Conservation (phyloP, 2,888 invertebrate species). For the Drosophila atroscutellata region DNA sequence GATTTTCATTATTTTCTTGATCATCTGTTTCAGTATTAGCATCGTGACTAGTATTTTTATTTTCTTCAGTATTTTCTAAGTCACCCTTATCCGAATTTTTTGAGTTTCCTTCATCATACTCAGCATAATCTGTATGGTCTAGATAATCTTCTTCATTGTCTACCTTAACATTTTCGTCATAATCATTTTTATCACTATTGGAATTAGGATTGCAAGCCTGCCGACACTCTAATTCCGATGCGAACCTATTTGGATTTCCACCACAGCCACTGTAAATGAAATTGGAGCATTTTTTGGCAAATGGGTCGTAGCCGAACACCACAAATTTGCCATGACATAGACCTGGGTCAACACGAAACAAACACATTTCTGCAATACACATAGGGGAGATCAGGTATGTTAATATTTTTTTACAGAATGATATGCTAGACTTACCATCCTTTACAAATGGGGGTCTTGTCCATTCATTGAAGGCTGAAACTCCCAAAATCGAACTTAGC, state of each 20-base stretch:
- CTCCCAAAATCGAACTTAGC: background rate
- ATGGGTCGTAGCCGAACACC: constrained; percentile 39
- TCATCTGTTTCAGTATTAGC: background rate
- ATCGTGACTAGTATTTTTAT: background rate
- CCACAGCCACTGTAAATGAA: constrained; percentile 57
- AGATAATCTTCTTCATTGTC: background rate
- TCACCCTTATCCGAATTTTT: background rate
- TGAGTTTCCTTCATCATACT: background rate
- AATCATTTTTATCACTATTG: background rate
- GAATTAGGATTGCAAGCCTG: constrained; percentile 15
- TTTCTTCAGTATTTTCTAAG: background rate
- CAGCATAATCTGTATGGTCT: background rate
- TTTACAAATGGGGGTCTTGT: background rate
- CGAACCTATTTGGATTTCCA: constrained; percentile 61
- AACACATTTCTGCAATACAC: constrained; percentile 28
- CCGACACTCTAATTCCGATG: constrained; percentile 14
- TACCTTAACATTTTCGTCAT: background rate
- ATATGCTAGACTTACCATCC: constrained; percentile 9
- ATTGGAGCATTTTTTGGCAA: constrained; percentile 17
- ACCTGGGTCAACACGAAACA: constrained; percentile 32
- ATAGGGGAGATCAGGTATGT: background rate
- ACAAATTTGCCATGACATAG: constrained; percentile 8
- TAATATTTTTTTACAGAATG: background rate
- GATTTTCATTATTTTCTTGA: background rate
- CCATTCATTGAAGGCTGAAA: background rate